Base-by-base conservation (phyloP, 2,113 vertebrate genomes). In the Madoqua kirkii region DNA sequence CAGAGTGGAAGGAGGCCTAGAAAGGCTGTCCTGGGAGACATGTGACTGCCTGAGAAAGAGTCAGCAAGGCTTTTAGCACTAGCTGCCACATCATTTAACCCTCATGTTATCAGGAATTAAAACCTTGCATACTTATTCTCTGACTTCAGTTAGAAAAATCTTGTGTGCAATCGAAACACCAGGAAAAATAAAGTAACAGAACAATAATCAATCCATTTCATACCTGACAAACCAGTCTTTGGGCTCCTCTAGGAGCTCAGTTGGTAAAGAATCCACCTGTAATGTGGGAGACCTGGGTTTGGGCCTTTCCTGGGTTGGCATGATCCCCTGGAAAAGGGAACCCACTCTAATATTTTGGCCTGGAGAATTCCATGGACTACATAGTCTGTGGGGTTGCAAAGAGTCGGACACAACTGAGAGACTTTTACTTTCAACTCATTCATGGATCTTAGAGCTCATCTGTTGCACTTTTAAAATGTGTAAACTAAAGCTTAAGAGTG, bases 11-110 rank as follows among this genome's bases (percentile, higher is more conserved):
- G 94, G 67, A 97, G 86, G 93, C 92, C 97, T 95, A 71, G 91
- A 97, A 98, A 97, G 92, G 92, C 48, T 59, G 98, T 96, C 91
- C 43, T 45, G 10, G 83, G 96, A 98, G 98, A 95, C 97, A 97
- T 95, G 93, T 84, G 48, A 90, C 40, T 78, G 78, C 45, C 83
- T 79, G 78, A 79, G 97, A 97, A 98, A 97, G 95, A 98, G 97
- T 95, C 85, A 90, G 60, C 94, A 96, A 96, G 91, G 96, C 94
- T 95, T 93, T 97, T 74, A 96, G 93, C 50, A 81, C 36, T 31
- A 40, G 59, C 29, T 59, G 23, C n/a, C 78, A 55, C 4, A 16
- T 29, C 4, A 3, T 36, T 92, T 60, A 92, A 83, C 29, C 40
- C 33, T 91, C 14, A 62, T 43, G 43, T 59, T 9, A 54, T 55